A percentile compares a stretch with the other conserved stretches of the same genome.
These are phyloP conservation scores for Tenthredo mesomela DNA, from an alignment of 2,888 invertebrate species.

Conservation along the genomic window DNA sequence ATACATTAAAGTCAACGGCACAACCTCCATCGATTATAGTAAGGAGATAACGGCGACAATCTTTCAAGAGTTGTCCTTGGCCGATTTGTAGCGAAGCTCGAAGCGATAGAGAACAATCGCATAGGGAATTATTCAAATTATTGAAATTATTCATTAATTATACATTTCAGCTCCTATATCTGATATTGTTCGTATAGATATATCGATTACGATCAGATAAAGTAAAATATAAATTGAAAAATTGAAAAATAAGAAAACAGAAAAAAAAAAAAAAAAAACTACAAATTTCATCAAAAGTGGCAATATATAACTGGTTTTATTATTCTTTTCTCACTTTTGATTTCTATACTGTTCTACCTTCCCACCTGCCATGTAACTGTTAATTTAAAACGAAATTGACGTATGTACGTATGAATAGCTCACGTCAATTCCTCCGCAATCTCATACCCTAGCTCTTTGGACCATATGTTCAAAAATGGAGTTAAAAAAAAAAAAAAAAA, in stretches of 20 bases:
- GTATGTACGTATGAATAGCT: not conserved
- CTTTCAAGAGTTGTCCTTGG: constrained; percentile 45
- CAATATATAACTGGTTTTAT: not conserved
- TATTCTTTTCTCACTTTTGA: not conserved
- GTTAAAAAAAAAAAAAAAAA: not conserved
- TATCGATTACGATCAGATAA: not conserved
- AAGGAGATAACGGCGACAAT: constrained; percentile 24
- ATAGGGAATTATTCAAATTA: not conserved
- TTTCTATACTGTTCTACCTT: not conserved
- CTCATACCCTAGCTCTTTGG: not conserved
- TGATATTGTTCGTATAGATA: not conserved
- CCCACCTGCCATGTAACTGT: not conserved
- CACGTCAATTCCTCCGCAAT: not conserved
- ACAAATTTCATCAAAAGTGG: not conserved
- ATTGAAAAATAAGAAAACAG: not conserved
- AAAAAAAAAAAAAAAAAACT: not conserved
- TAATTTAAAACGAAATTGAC: not conserved
- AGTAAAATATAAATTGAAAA: not conserved
- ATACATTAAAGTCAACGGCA: not conserved
- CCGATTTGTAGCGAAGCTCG: constrained; percentile 40
- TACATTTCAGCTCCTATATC: not conserved
- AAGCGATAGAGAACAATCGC: constrained; percentile 16
- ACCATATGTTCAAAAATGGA: not conserved
- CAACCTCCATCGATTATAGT: not conserved
- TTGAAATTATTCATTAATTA: not conserved